Evolutionary conservation across 1,140 invertebrate genomes (phyloP), one percentile per base, ranked within the genome.

Genomic region (Watersipora subatra): DNA sequence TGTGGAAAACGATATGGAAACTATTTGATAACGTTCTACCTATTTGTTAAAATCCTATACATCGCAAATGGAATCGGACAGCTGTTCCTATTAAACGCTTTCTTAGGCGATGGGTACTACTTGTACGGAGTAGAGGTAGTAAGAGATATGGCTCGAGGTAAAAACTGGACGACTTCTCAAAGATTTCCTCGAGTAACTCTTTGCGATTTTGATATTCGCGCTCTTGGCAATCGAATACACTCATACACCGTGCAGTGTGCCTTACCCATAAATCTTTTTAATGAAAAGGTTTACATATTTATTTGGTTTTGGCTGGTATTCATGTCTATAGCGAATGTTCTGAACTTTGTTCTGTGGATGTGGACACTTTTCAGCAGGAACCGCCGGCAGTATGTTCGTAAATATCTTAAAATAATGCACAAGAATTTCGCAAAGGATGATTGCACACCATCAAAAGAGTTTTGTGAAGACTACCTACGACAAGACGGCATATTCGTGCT

Each of bases 161-260:
- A 70, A 19, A 77, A 80, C 62, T 80, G 76, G 76, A 17, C 46
- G 46, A 17, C 71, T 61, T 76, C 73, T 69, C 75, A 71, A 67
- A 67, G 78, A 27, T 83, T 83, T 72, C 83, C 83, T 7, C 72
- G 81, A 22, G 79, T 83, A 0, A 83, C 82, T 0, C 72, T 83
- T 67, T 83, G 82, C 71, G 80, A 84, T 66, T 84, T 84, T 71
- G 70, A 80, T 57, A 79, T 83, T 17, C 75, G 82, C 46, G 79
- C 81, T 17, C 65, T 83, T 2, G 77, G 79, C 19, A 80, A 80
- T 65, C 69, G 78, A 15, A 78, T 79, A 22, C 46, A 55, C 66
- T 55, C 55, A 66, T 70, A 75, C 56, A 77, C 83, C 63, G 74
- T 80, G 12, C 75, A 83, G 62, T 83, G 81, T 67, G 77, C 82